Conservation (phyloP, 2,797 vertebrate species). For the Benthosema pterotum region DNA sequence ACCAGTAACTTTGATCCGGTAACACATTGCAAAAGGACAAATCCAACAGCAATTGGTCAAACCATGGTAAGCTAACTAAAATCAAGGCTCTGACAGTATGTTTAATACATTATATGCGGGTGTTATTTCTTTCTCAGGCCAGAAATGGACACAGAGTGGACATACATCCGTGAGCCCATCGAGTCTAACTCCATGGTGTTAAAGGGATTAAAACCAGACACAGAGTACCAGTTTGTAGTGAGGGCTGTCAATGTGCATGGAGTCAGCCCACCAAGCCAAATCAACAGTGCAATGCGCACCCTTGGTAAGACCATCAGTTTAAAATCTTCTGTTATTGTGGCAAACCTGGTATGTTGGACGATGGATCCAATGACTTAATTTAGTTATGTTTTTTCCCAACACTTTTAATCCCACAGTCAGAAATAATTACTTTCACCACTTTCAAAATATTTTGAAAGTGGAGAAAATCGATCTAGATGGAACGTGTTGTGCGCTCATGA, state of each 20-base stretch:
- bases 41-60: too few species aligned
- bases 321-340: neutral
- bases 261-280: slow-evolving; percentile 82
- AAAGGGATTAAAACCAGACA: slow-evolving; percentile 89
- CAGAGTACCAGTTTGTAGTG: slow-evolving; percentile 91
- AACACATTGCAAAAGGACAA: too few species aligned
- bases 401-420: too few species aligned
- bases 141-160: slow-evolving; percentile 92
- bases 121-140: slow-evolving; percentile 77
- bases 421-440: too few species aligned
- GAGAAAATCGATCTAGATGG: too few species aligned
- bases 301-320: slow-evolving; percentile 80
- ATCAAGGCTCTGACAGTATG: neutral
- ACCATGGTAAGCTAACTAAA: too few species aligned
- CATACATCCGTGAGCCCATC: slow-evolving; percentile 87
- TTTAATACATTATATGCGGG: neutral
- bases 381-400: too few species aligned
- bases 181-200: slow-evolving; percentile 92
- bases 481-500: too few species aligned
- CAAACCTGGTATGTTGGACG: too few species aligned
- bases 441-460: too few species aligned
- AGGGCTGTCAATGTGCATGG: slow-evolving; percentile 86
- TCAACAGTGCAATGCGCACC: slow-evolving; percentile 83
- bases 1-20: too few species aligned
- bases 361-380: too few species aligned